Evolutionary conservation across 2,888 invertebrate genomes (phyloP).

Genomic region (Limnephilus marmoratus): DNA sequence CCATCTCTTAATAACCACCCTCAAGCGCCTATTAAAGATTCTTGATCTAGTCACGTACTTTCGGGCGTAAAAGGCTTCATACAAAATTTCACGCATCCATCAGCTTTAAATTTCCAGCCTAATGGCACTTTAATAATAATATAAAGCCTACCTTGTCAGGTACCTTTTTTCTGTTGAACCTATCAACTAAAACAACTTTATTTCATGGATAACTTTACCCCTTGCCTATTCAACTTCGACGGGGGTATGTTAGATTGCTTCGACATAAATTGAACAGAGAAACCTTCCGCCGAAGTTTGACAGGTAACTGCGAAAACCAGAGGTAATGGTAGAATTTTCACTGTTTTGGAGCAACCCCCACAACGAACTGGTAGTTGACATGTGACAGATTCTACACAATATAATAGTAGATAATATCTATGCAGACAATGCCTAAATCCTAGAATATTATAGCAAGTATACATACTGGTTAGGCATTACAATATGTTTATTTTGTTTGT

Average conservation of each 20-base stretch:
- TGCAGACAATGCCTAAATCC: not conserved
- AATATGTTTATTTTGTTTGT: no score
- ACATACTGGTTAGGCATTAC: not conserved
- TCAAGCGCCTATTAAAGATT: not conserved
- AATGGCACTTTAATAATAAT: not conserved
- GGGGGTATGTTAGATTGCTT: not conserved
- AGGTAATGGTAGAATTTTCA: not conserved
- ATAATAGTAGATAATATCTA: not conserved
- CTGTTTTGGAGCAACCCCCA: not conserved
- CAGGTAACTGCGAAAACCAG: not conserved
- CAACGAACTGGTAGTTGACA: not conserved
- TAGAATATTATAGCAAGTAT: not conserved
- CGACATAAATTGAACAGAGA: not conserved
- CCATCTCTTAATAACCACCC: not conserved
- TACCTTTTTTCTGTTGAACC: not conserved
- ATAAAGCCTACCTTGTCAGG: not conserved
- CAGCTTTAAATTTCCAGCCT: not conserved
- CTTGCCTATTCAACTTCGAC: not conserved
- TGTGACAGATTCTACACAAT: not conserved
- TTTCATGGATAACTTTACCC: not conserved
- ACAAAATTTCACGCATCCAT: not conserved
- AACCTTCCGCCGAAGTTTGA: not conserved
- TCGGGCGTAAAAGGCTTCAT: not conserved
- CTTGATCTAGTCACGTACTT: not conserved
- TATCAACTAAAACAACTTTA: not conserved